These are phyloP conservation scores for Paedocypris micromegethes DNA, from an alignment of 2,797 vertebrate genomes.

Conservation along the genomic window DNA sequence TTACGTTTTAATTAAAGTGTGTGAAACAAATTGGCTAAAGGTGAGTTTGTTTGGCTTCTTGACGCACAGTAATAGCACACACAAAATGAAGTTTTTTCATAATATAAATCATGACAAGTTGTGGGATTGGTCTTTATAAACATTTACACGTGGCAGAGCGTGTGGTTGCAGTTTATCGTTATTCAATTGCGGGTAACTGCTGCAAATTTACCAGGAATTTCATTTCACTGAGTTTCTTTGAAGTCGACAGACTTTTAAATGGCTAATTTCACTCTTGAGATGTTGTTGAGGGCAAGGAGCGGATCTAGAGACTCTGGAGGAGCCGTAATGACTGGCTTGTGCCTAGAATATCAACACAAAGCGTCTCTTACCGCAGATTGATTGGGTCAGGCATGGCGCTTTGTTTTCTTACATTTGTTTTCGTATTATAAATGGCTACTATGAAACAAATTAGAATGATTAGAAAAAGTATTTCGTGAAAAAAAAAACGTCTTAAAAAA, in stretches of 20 bases:
- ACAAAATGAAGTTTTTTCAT: slow-evolving; percentile 34
- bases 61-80: neutral
- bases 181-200: slow-evolving; percentile 1
- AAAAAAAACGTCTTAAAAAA: too few relatives aligned
- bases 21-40: too few relatives aligned
- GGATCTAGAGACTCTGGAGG: neutral
- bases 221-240: neutral
- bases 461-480: neutral
- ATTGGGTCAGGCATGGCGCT: slow-evolving; percentile 16
- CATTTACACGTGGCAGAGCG: slow-evolving; percentile 13
- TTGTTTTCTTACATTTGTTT: slow-evolving; percentile 4
- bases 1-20: too few relatives aligned
- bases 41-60: slow-evolving; percentile 16
- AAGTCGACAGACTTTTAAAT: slow-evolving; percentile 13
- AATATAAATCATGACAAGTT: slow-evolving; percentile 7
- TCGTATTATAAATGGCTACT: neutral
- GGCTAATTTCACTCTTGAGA: slow-evolving; percentile 5
- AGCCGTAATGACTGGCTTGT: neutral
- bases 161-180: neutral
- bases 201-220: slow-evolving; percentile 3
- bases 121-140: slow-evolving; percentile 3
- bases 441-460: slow-evolving; percentile 1
- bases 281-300: slow-evolving; percentile 1
- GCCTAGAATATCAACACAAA: slow-evolving; percentile 14
- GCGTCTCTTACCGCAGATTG: slow-evolving; percentile 11